A percentile compares a stretch with the other conserved stretches of the same genome.
These are phyloP conservation scores for Hemitrygon akajei DNA, from an alignment of 2,797 vertebrate species.

Conservation along the genomic window DNA sequence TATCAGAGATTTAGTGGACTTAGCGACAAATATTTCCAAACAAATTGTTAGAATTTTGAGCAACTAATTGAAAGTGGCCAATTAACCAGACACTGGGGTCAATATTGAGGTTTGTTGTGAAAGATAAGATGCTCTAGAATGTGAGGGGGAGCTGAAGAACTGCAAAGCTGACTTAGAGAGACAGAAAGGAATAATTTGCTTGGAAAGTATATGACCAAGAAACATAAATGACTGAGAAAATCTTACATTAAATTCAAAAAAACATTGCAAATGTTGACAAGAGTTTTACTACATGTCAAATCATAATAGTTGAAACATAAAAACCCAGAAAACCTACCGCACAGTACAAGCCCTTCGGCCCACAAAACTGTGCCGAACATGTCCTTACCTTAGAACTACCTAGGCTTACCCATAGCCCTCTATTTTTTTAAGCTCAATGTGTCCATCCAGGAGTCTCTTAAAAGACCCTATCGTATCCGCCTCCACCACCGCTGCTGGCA, in stretches of 20 bases:
- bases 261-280: neutral
- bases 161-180: neutral
- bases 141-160: neutral
- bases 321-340: no score
- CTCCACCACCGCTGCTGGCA: no score
- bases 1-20: neutral
- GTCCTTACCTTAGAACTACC: no score
- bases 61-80: neutral
- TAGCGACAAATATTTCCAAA: neutral
- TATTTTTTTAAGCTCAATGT: no score
- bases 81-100: neutral
- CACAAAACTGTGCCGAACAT: no score
- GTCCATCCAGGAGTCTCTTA: no score
- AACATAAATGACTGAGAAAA: neutral
- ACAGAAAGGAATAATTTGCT: neutral
- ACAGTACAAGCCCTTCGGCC: no score
- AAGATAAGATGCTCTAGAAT: neutral
- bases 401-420: no score
- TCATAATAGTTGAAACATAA: neutral
- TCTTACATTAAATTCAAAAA: neutral
- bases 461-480: no score
- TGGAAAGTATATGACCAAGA: neutral
- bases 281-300: neutral
- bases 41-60: neutral
- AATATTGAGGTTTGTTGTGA: neutral